Base-by-base conservation (phyloP, 2,113 vertebrate species). In the Tragelaphus buxtoni region DNA sequence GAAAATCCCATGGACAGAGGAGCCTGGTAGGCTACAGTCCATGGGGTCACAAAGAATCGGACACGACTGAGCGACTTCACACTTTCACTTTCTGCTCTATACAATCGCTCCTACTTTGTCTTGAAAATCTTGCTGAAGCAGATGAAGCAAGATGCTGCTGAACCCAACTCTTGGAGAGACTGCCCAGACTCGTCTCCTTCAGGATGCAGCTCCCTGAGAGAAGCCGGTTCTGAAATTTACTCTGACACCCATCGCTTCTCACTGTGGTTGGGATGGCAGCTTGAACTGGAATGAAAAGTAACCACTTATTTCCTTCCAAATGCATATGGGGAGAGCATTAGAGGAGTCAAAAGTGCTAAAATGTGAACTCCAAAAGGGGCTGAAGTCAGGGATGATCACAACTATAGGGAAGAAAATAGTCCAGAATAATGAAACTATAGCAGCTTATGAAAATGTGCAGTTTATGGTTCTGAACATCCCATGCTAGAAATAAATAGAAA, bases 401-500 rank as follows among this genome's bases (percentile, higher is more conserved):
- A 11, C 24, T 10, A 11, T 17, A 4, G 55, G 42, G 22, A 95
- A 94, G 58, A 88, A 87, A 83, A 42, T 9, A 49, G 14, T 80
- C 42, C 14, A 80, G 92, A 58, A 63, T 45, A 74, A 72, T 5
- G 45, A 72, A 79, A 74, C 32, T 9, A 61, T 2, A 80, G 53
- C 16, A 63, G n/a, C 82, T 96, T 95, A 72, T 4, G 11, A 72
- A 69, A 95, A 17, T 49, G 20, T 35, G 45, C 20, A 28, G 32
- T 28, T 53, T 65, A 16, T 28, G 22, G 6, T 72, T 83, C 56
- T 95, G 32, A 69, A 65, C 4, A 6, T 96, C 84, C 39, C 45
- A n/a, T n/a, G 12, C 22, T 65, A 81, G 60, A 96, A 96, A 82
- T 53, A 94, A 91, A 56, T 20, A 91, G 65, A 87, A 90, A 92